These are phyloP conservation scores for Euclidia mi DNA, from an alignment of 2,888 invertebrate species.

Conservation along the genomic window DNA sequence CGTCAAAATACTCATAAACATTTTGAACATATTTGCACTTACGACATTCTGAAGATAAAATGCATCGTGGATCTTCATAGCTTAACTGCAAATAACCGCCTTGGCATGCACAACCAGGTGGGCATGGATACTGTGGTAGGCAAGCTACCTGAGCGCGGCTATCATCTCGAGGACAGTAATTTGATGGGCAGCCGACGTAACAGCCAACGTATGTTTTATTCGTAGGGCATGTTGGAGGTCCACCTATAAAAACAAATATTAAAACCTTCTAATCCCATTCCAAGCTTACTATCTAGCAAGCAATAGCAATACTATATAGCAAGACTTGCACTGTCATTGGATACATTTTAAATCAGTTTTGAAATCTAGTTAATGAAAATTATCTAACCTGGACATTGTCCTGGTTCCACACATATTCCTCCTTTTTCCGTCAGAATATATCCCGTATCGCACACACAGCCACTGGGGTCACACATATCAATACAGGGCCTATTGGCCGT, in stretches of 20 bases:
- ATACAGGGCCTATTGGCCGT: background rate
- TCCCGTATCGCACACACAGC: constrained; percentile 11
- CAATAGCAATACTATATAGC: too few relatives aligned
- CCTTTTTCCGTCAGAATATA: background rate
- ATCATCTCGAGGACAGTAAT: constrained; percentile 67
- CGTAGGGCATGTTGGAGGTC: constrained; percentile 23
- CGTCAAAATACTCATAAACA: background rate
- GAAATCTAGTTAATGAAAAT: too few relatives aligned
- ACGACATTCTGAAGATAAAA: constrained; percentile 55
- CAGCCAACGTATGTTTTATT: constrained; percentile 67
- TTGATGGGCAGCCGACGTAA: constrained; percentile 57
- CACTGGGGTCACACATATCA: background rate
- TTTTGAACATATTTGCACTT: constrained; percentile 40
- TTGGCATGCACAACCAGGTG: constrained; percentile 69
- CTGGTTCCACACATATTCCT: constrained; percentile 30
- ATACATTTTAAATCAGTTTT: too few relatives aligned
- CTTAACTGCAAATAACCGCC: constrained; percentile 49
- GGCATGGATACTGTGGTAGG: constrained; percentile 57
- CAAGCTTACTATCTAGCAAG: too few relatives aligned
- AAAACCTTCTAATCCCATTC: too few relatives aligned
- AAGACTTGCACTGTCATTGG: too few relatives aligned
- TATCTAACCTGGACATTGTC: constrained; percentile 1
- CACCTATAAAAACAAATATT: constrained; percentile 15
- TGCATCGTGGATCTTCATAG: constrained; percentile 19
- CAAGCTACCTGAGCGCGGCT: constrained; percentile 56